phyloP scores from a whole-genome alignment of 2,113 vertebrate species.

The Xenus cinereus region DNA sequence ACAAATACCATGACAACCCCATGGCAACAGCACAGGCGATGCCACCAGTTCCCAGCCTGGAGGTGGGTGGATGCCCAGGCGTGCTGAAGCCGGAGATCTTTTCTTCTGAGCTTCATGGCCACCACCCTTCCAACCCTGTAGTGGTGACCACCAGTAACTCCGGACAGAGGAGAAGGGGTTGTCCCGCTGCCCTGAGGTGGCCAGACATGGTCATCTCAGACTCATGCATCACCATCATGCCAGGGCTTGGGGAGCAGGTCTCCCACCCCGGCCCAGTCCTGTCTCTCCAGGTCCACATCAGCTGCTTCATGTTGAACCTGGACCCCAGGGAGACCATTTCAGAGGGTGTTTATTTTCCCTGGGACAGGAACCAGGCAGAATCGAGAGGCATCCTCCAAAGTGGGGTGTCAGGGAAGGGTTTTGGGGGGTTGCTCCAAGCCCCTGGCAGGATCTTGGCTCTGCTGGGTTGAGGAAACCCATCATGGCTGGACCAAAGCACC shows the following conservation, averaged over 20 bases:
- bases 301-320: not conserved
- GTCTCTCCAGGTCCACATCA: not conserved
- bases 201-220: not conserved
- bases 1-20: constrained; percentile 32
- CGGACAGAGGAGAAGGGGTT: not conserved
- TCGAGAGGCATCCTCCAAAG: rapidly evolving
- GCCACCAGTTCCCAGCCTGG: not conserved
- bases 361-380: not conserved
- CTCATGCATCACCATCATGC: not conserved
- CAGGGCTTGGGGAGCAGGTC: not conserved
- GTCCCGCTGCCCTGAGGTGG: not conserved
- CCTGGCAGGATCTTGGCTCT: not conserved
- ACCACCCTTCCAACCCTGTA: not conserved
- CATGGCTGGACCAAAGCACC: not conserved
- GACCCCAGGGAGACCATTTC: not conserved
- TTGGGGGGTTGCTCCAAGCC: not conserved
- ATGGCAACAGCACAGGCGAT: not conserved
- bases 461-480: not conserved
- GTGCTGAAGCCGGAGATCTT: not conserved
- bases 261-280: not conserved
- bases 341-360: not conserved
- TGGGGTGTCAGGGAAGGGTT: not conserved
- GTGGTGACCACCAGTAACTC: not conserved
- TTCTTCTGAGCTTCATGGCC: not conserved
- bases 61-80: not conserved